Conservation (phyloP, 2,113 vertebrate genomes). For the Astatoreochromis straeleni region DNA sequence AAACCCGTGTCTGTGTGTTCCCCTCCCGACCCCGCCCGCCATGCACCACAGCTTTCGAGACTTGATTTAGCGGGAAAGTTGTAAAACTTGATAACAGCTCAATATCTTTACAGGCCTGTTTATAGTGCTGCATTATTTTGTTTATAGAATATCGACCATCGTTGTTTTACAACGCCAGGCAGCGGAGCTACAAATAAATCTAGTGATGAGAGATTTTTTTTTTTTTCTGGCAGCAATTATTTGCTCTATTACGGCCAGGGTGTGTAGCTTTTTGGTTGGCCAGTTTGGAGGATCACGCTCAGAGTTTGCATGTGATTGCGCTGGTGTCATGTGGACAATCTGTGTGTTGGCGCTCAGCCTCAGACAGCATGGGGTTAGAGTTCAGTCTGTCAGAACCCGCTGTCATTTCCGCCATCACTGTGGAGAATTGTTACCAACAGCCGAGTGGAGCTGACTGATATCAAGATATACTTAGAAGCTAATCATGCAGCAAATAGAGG, state of each 20-base stretch:
- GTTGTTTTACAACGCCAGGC: conserved; percentile 7
- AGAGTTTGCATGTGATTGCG: background rate
- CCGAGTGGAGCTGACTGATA: conserved; percentile 51
- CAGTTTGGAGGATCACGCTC: background rate
- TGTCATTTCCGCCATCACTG: conserved; percentile 44
- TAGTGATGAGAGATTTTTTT: background rate
- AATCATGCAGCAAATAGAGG: conserved; percentile 66
- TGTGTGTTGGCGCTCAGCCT: conserved; percentile 36
- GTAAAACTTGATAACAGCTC: conserved; percentile 35
- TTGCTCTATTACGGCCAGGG: background rate
- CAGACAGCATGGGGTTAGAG: conserved; percentile 30
- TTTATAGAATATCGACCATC: conserved; percentile 33
- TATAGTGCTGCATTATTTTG: conserved; percentile 26
- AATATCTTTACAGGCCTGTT: conserved; percentile 44
- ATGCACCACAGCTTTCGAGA: background rate
- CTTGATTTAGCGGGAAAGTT: conserved; percentile 40
- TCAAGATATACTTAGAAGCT: conserved; percentile 61
- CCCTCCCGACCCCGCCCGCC: background rate
- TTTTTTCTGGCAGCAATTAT: conserved; percentile 29
- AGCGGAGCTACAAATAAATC: conserved; percentile 34
- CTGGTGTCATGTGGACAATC: conserved; percentile 35
- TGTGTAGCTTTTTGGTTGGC: conserved; percentile 12
- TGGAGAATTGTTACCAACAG: conserved; percentile 42
- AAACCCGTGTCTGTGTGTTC: background rate
- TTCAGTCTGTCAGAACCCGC: conserved; percentile 45